A percentile compares a stretch with the other conserved stretches of the same genome.
These are phyloP conservation scores for Catostomus latipinnis DNA, from an alignment of 2,797 vertebrate genomes.

Conservation along the genomic window DNA sequence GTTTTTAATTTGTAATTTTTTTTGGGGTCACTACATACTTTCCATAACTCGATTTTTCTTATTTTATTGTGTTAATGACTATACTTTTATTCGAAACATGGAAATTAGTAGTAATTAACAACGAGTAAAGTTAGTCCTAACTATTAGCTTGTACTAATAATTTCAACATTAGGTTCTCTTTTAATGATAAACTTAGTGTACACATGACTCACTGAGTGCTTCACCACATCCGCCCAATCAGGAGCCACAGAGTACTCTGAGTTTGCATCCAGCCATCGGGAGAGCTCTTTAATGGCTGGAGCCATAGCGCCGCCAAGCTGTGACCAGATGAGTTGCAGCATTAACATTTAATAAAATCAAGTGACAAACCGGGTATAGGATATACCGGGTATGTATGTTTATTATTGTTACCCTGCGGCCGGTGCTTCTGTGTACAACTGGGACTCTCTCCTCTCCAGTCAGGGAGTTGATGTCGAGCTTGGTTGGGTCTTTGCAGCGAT, in stretches of 20 bases:
- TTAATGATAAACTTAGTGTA: background rate
- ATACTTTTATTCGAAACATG: no score
- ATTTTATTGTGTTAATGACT: no score
- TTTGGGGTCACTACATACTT: no score
- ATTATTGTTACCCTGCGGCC: slow-evolving; percentile 87
- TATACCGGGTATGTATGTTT: background rate
- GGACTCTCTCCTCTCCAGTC: slow-evolving; percentile 93
- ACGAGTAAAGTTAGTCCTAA: no score
- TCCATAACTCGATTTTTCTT: no score
- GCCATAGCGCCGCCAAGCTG: slow-evolving; percentile 92
- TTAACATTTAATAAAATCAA: background rate
- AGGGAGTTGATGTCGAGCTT: slow-evolving; percentile 90
- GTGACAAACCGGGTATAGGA: no score
- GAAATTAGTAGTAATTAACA: no score
- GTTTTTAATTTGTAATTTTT: no score
- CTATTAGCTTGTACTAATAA: no score
- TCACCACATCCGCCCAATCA: slow-evolving; percentile 92
- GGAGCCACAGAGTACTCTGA: slow-evolving; percentile 89
- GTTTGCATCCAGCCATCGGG: slow-evolving; percentile 91
- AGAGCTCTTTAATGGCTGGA: slow-evolving; percentile 91
- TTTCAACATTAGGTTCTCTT: no score
- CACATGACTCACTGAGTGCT: slow-evolving; percentile 87
- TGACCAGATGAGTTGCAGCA: slow-evolving; percentile 46
- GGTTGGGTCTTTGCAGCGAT: slow-evolving; percentile 96
- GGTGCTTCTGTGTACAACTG: slow-evolving; percentile 89